Conservation (phyloP, 2,113 vertebrate species). For the Natator depressus region DNA sequence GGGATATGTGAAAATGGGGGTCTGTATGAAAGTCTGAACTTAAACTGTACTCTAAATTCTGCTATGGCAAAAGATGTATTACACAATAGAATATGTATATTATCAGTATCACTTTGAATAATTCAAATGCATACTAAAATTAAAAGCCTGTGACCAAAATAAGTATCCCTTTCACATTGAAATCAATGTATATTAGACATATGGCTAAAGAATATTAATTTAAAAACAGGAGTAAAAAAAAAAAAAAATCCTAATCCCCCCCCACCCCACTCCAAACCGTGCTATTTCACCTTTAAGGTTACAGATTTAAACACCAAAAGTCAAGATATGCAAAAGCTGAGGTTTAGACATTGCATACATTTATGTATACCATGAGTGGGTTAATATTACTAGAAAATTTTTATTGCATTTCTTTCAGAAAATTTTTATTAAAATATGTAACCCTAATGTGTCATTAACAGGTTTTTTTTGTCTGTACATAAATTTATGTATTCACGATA, state of each 20-base stretch:
- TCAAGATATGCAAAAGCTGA: background rate
- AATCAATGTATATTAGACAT: background rate
- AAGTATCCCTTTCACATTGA: background rate
- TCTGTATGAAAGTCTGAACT: background rate
- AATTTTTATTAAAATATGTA: background rate
- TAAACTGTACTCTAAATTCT: background rate
- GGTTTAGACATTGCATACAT: background rate
- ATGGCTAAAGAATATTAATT: background rate
- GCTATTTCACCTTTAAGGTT: background rate
- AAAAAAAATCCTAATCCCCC: background rate
- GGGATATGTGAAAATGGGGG: background rate
- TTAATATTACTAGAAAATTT: background rate
- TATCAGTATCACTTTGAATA: background rate
- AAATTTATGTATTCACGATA: background rate
- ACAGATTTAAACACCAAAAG: background rate
- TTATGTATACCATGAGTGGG: background rate
- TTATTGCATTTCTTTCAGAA: background rate
- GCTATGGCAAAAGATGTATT: background rate
- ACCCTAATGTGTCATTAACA: background rate
- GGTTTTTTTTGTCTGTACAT: background rate
- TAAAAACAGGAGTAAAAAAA: background rate
- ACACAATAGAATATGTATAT: background rate
- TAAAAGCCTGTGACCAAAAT: background rate
- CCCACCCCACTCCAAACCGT: background rate
- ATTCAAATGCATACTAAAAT: background rate